Evolutionary conservation across 1,140 invertebrate species (phyloP).

Genomic region (Formica exsecta): DNA sequence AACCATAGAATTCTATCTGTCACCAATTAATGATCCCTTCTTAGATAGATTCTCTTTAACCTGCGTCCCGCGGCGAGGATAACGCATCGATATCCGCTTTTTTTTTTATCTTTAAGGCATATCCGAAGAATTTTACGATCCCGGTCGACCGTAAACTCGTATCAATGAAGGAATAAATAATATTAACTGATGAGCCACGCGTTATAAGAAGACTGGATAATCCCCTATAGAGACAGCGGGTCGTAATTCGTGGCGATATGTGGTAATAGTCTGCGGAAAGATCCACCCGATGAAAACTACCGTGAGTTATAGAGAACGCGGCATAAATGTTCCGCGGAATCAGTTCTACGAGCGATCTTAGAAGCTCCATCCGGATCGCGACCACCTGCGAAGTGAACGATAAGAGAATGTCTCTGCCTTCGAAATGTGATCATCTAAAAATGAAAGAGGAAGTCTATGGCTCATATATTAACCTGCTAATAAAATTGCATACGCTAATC

Average conservation of each 20-base stretch:
- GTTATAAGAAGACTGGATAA: conserved; percentile 10
- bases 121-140: conserved; percentile 26
- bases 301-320: conserved; percentile 18
- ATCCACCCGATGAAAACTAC: background rate
- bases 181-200: conserved; percentile 19
- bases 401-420: conserved; percentile 14
- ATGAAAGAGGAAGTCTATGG: background rate
- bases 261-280: conserved; percentile 15
- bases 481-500: background rate
- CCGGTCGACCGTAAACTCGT: conserved; percentile 25
- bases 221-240: background rate
- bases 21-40: background rate
- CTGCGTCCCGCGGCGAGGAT: conserved; percentile 25
- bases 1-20: conserved; percentile 16
- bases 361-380: background rate
- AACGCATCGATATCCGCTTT: background rate
- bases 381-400: conserved; percentile 10
- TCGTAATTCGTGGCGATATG: conserved; percentile 34
- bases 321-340: conserved; percentile 48
- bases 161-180: conserved; percentile 58
- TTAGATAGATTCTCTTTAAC: background rate
- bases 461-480: background rate
- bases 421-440: background rate
- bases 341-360: background rate
- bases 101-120: conserved; percentile 12